Evolutionary conservation across 2,888 invertebrate genomes (phyloP).

Genomic region (Erebia palarica): DNA sequence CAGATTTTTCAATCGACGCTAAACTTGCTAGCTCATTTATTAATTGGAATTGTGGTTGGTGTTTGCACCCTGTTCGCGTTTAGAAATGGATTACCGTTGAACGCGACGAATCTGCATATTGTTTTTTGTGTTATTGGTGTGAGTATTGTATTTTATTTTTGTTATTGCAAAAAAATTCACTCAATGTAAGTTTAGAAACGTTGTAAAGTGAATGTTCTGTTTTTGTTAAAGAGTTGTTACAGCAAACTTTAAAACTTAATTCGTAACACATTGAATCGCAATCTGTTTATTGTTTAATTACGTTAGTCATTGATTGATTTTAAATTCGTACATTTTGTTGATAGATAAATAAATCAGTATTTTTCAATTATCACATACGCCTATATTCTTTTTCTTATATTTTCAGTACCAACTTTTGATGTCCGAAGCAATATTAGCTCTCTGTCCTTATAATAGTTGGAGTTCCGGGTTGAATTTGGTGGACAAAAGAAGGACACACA

Average conservation of each 20-base stretch:
- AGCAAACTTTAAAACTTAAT: too few relatives aligned
- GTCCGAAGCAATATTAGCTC: conserved; percentile 63
- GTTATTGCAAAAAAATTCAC: neutral
- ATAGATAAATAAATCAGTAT: neutral
- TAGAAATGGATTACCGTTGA: conserved; percentile 52
- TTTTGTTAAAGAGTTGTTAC: too few relatives aligned
- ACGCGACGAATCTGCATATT: conserved; percentile 56
- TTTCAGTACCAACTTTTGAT: conserved; percentile 68
- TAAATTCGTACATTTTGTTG: too few relatives aligned
- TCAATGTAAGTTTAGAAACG: too few relatives aligned
- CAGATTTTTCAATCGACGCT: conserved; percentile 55
- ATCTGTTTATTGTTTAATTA: neutral
- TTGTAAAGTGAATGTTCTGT: too few relatives aligned
- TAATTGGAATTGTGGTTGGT: conserved; percentile 63
- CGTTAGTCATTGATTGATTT: too few relatives aligned
- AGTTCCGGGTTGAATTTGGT: conserved; percentile 56
- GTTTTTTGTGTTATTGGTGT: conserved; percentile 69
- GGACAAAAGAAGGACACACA: conserved; percentile 63
- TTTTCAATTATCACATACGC: neutral
- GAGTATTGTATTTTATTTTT: conserved; percentile 47
- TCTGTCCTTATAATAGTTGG: conserved; percentile 66
- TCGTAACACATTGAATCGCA: neutral
- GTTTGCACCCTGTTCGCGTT: conserved; percentile 53
- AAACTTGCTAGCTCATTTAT: conserved; percentile 57
- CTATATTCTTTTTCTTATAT: neutral